Conservation (phyloP, 2,797 vertebrate genomes). For the Acipenser transmontanus region DNA sequence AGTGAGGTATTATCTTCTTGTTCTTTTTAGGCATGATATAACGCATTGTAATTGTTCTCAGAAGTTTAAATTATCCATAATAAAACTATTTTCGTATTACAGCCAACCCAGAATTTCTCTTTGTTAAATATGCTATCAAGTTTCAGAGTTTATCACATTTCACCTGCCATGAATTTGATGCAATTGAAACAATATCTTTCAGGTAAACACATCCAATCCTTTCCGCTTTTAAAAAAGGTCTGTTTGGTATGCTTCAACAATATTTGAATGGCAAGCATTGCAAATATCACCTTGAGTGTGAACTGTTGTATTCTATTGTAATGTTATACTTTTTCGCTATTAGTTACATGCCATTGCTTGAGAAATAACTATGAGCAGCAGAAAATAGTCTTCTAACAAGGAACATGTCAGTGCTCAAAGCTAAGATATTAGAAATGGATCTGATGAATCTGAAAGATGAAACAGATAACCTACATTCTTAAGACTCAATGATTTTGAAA, state of each 20-base stretch:
- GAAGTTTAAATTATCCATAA: slow-evolving; percentile 18
- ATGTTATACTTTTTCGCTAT: no score
- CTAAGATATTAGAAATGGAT: no score
- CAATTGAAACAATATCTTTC: slow-evolving; percentile 12
- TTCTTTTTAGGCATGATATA: no score
- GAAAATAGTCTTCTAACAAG: no score
- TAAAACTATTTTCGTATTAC: slow-evolving; percentile 32
- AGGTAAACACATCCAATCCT: background rate
- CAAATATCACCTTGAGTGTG: background rate
- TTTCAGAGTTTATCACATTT: slow-evolving; percentile 6
- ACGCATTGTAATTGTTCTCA: background rate
- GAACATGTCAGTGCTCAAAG: no score
- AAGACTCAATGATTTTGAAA: no score
- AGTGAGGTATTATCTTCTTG: no score
- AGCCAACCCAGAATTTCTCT: slow-evolving; percentile 4
- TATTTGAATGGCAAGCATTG: background rate
- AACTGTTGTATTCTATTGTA: no score
- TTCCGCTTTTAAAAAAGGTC: background rate
- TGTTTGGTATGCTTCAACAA: background rate
- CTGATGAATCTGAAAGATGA: no score
- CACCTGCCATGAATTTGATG: slow-evolving; percentile 15
- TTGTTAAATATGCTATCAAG: slow-evolving; percentile 1
- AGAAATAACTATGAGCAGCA: no score
- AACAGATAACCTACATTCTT: no score
- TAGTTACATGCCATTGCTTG: no score